Evolutionary conservation across 2,888 invertebrate genomes (phyloP), one percentile per base, ranked within the genome.

Genomic region (Microplitis deprimator): DNA sequence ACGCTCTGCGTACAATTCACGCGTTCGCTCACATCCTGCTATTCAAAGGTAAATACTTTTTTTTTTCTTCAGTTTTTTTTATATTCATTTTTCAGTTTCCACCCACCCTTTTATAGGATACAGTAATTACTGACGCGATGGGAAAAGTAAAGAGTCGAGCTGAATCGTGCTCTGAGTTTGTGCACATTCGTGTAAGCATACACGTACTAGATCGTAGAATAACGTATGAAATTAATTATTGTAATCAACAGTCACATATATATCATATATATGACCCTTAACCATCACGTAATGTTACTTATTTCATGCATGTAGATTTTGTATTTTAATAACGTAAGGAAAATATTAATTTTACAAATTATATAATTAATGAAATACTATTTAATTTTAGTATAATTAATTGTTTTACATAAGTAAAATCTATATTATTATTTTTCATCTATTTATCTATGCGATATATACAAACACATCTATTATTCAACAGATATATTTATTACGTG

Each of bases 11-110:
- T 67, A 59, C 50, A 59, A 67, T 65, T 73, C 65, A 75, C 78
- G 77, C 80, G 78, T 76, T 81, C 81, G 84, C 85, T 89, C 88
- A 89, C 89, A 89, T 89, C 89, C 89, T 89, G 89, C 86, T 85
- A 89, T 89, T 89, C 89, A 88, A 83, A 70, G 67, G 69, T 41
- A 17, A 74, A 74, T 59, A 70, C 40, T 65, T 77, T 65, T 61
- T 39, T 62, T 10, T 62, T 62, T 16, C 50, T 68, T 72, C 13
- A 60, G n/a, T 40, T 69, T 67, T 13, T 20, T 67, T 38, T 16
- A 59, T 40, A 17, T 20, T 67, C 39, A 65, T 65, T 65, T 65
- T 65, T 20, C 65, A 29, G 39, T 39, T 68, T 70, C 13, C 62
- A 65, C 59, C 38, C 60, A 50, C 41, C 40, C 75, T 41, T 68